Percentiles rank a stretch among this genome's conserved stretches.
Evolutionary conservation across 2,113 vertebrate genomes (phyloP).

Genomic region (Scomber colias): DNA sequence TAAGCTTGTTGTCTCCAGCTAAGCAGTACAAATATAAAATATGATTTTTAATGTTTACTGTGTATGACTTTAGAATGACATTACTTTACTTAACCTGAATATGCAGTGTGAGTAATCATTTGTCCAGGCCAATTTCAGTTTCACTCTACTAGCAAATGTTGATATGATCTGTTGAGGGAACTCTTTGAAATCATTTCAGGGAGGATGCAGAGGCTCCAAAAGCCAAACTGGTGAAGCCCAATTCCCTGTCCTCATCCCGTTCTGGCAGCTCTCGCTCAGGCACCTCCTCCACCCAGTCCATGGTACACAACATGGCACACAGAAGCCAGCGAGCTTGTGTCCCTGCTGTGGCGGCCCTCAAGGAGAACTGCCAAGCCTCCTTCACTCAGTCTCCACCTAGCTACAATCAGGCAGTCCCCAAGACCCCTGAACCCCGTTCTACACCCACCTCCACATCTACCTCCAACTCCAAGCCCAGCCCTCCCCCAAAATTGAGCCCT

Average conservation of each 20-base stretch:
- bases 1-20: neutral
- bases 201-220: constrained; percentile 98
- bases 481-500: constrained; percentile 72
- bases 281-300: constrained; percentile 95
- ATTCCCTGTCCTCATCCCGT: constrained; percentile 93
- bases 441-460: constrained; percentile 39
- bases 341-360: constrained; percentile 87
- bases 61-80: neutral
- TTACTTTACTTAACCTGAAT: neutral
- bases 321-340: constrained; percentile 80
- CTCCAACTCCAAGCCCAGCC: constrained; percentile 70
- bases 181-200: constrained; percentile 74
- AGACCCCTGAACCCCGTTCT: constrained; percentile 80
- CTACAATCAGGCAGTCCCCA: constrained; percentile 79
- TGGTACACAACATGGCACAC: constrained; percentile 90
- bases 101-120: neutral
- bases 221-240: constrained; percentile 95
- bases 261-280: constrained; percentile 95
- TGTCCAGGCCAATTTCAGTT: neutral
- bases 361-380: constrained; percentile 88
- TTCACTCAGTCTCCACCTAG: constrained; percentile 86
- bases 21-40: neutral
- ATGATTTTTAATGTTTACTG: neutral
- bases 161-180: neutral
- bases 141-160: neutral